Conservation (phyloP, 2,888 invertebrate genomes). For the Heliconius sara region DNA sequence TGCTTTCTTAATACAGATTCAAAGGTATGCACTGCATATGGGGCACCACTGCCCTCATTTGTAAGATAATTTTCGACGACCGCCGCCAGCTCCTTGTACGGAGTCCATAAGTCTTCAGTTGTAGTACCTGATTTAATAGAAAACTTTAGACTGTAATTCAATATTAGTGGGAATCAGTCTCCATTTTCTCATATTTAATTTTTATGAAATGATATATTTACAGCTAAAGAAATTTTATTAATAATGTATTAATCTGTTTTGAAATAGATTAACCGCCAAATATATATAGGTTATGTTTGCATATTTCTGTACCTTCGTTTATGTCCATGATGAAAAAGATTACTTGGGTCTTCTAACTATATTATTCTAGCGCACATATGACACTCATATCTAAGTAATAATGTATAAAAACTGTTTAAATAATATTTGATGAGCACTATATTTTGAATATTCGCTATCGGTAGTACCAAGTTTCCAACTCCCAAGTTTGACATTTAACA, state of each 20-base stretch:
- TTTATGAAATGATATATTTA: not conserved
- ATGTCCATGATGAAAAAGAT: conserved; percentile 63
- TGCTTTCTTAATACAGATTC: conserved; percentile 91
- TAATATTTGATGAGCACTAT: not conserved
- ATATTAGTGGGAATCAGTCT: not conserved
- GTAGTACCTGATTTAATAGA: conserved; percentile 61
- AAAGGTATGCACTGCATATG: conserved; percentile 86
- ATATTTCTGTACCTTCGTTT: conserved; percentile 68
- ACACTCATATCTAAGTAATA: conserved; percentile 1
- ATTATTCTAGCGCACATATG: not conserved
- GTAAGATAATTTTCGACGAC: conserved; percentile 88
- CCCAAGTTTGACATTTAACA: conserved; percentile 9
- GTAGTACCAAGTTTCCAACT: not conserved
- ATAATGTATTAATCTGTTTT: conserved; percentile 19
- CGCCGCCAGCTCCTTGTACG: conserved; percentile 89
- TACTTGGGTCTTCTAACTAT: not conserved
- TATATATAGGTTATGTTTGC: conserved; percentile 52
- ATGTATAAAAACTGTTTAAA: conserved; percentile 14
- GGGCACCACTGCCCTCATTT: conserved; percentile 82
- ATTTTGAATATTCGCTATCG: conserved; percentile 22
- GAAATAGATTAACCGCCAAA: conserved; percentile 50
- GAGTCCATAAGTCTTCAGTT: conserved; percentile 92
- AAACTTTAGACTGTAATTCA: not conserved
- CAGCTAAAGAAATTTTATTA: not conserved
- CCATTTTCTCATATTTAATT: conserved; percentile 2